Base-by-base conservation (phyloP, 2,797 vertebrate species). In the Lagocephalus sceleratus region DNA sequence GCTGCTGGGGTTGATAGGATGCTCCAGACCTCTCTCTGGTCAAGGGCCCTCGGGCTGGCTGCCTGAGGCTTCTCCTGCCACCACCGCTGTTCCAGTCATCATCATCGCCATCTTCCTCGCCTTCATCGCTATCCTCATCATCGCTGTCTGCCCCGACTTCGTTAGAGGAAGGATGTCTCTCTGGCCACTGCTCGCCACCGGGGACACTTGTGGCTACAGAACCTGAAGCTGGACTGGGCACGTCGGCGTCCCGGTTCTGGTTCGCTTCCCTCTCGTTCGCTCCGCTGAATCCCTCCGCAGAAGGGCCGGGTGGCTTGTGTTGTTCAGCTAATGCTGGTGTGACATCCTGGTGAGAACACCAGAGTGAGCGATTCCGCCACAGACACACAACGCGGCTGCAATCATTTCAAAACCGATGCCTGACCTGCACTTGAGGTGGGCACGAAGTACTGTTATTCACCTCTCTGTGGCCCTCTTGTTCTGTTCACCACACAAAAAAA, bases 41-140 rank as follows among this genome's bases (percentile, higher is more conserved):
- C 1, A 71, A 22, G 1, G 84, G 77, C 20, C 58, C 68, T 68
- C 85, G 80, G 54, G 86, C 75, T n/a, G 82, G 87, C 64, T 89
- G 86, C 63, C 83, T 79, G 40, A 76, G 54, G 47, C 66, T 68
- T 72, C 85, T 85, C 53, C 87, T 78, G 23, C 83, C 71, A 46
- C 76, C 76, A 3, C 66, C 67, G 45, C 47, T 76, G 35, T 84
- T 88, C 88, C 88, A 90, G 16, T 88, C 89, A 4, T 90, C 88
- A 10, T 91, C 84, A 0, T 90, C 87, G 22, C 73, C 88, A 48
- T 89, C 85, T 5, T 91, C 85, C 5, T 85, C 90, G 8, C 73
- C 84, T 1, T 79, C 88, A 5, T 89, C 89, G 0, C 88, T 89
- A 11, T 90, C 89, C 0, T 91, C 88, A 5, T 89, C 90, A 20